A percentile compares a stretch with the other conserved stretches of the same genome.
Conservation (phyloP, 2,113 vertebrate species). For the Micromys minutus region DNA sequence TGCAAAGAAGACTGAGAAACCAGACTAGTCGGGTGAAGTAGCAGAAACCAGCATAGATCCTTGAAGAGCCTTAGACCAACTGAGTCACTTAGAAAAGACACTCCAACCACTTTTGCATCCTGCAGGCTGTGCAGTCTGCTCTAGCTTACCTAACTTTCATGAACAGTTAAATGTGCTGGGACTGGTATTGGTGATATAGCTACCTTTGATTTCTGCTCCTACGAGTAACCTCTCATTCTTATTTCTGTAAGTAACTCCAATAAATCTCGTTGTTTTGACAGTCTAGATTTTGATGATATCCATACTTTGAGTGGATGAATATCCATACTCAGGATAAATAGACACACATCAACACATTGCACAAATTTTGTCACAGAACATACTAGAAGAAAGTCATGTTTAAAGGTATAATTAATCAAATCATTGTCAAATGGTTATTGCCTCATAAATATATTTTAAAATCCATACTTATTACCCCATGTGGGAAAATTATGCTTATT, state of each 20-base stretch:
- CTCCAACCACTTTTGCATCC: not conserved
- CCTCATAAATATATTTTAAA: not conserved
- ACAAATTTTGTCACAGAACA: not conserved
- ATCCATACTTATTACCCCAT: not conserved
- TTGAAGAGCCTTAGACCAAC: not conserved
- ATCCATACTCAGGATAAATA: not conserved
- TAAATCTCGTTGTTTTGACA: not conserved
- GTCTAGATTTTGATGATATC: not conserved
- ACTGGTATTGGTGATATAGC: not conserved
- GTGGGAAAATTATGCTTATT: too few species aligned
- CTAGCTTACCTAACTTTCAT: not conserved
- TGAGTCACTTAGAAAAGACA: not conserved
- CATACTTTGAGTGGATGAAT: not conserved
- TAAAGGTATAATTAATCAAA: not conserved
- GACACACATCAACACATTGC: not conserved
- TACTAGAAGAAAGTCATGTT: not conserved
- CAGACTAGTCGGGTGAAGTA: not conserved
- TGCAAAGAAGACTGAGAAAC: not conserved
- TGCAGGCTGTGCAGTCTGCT: not conserved
- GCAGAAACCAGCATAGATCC: not conserved
- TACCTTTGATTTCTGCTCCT: not conserved
- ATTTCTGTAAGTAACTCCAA: not conserved
- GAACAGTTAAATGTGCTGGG: not conserved
- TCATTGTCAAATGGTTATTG: not conserved
- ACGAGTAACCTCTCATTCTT: not conserved